These are phyloP conservation scores for Nomada fabriciana DNA, from an alignment of 2,888 invertebrate genomes.

Conservation along the genomic window DNA sequence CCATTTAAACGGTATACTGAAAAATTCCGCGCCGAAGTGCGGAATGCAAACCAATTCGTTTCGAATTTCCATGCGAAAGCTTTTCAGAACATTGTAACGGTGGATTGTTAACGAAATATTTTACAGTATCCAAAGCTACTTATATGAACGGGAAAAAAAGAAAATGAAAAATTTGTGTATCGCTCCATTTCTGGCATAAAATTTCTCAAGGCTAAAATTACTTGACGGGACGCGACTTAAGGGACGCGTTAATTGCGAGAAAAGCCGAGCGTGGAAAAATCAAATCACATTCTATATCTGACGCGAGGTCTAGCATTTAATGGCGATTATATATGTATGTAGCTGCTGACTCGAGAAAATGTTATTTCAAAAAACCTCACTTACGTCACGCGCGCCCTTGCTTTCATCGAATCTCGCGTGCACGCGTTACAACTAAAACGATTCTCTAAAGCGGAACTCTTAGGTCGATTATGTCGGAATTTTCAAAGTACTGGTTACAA, in stretches of 20 bases:
- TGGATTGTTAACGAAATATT: no score
- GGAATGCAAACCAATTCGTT: no score
- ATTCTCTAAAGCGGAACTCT: slow-evolving; percentile 45
- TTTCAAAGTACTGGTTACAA: neutral
- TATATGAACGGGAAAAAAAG: no score
- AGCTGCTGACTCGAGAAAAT: slow-evolving; percentile 36
- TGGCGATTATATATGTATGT: slow-evolving; percentile 3
- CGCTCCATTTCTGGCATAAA: neutral
- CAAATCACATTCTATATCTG: slow-evolving; percentile 17
- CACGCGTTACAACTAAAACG: neutral
- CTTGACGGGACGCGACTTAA: neutral
- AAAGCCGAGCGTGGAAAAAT: neutral
- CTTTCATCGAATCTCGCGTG: slow-evolving; percentile 3
- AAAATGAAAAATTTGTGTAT: neutral
- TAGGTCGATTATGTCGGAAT: slow-evolving; percentile 19
- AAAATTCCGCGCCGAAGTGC: no score
- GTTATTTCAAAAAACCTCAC: slow-evolving; percentile 42
- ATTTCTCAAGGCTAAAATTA: neutral
- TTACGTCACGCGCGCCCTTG: slow-evolving; percentile 53
- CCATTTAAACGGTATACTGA: no score
- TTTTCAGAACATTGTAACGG: no score
- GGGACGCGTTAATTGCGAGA: slow-evolving; percentile 3
- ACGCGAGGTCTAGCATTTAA: slow-evolving; percentile 1
- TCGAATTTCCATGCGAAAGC: no score
- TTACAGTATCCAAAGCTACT: no score